Conservation (phyloP, 2,888 invertebrate species). For the Anarsia innoxiella region DNA sequence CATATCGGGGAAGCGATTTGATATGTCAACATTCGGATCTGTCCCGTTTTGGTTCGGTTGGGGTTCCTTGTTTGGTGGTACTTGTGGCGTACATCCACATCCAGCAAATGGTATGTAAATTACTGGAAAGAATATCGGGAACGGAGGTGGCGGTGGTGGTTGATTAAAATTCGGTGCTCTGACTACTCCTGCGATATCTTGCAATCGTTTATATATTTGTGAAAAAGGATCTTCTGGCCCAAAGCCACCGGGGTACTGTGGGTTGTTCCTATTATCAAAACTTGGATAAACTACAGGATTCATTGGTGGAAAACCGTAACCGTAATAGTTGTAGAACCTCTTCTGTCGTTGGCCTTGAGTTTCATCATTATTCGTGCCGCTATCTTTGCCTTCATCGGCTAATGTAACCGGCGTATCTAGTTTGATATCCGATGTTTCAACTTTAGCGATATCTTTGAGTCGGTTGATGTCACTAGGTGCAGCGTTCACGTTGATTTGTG, state of each 20-base stretch:
- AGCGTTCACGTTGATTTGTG: slow-evolving; percentile 34
- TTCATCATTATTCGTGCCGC: slow-evolving; percentile 17
- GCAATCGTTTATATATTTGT: slow-evolving; percentile 36
- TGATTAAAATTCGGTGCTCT: slow-evolving; percentile 27
- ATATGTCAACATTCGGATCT: slow-evolving; percentile 12
- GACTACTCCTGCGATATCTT: slow-evolving; percentile 32
- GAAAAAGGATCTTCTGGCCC: slow-evolving; percentile 34
- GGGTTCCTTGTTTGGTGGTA: slow-evolving; percentile 4
- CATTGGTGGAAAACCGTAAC: slow-evolving; percentile 31
- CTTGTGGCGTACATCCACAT: slow-evolving; percentile 35
- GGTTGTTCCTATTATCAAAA: slow-evolving; percentile 29
- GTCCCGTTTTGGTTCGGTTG: slow-evolving; percentile 8
- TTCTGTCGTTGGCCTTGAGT: slow-evolving; percentile 38
- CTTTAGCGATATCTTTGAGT: slow-evolving; percentile 28
- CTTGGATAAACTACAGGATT: slow-evolving; percentile 29
- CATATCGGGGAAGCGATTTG: slow-evolving; percentile 37
- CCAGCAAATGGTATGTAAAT: slow-evolving; percentile 35
- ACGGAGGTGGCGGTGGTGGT: slow-evolving; percentile 23
- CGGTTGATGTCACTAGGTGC: slow-evolving; percentile 38
- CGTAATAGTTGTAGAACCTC: slow-evolving; percentile 38
- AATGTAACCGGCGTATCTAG: slow-evolving; percentile 24
- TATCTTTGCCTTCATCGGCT: slow-evolving; percentile 21
- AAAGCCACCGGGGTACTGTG: slow-evolving; percentile 25
- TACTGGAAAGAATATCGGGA: slow-evolving; percentile 42
- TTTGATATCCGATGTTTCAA: slow-evolving; percentile 25